Conservation (phyloP, 2,797 vertebrate species). For the Peromyscus eremicus region DNA sequence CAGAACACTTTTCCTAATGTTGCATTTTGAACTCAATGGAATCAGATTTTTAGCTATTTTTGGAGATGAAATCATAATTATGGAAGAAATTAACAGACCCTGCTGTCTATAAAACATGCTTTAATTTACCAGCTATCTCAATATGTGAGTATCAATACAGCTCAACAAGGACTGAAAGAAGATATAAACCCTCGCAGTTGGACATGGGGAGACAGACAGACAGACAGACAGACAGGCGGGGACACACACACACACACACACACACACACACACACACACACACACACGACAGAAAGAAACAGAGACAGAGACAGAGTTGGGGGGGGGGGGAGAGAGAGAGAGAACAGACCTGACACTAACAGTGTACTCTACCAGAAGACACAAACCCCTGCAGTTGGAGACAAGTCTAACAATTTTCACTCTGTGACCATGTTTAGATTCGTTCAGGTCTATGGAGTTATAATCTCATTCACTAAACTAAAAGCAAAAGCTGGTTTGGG, state of each 20-base stretch:
- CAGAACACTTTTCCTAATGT: slow-evolving; percentile 41
- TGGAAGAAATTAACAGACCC: slow-evolving; percentile 43
- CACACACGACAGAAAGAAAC: no score
- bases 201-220: no score
- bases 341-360: background rate
- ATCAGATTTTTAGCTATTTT: slow-evolving; percentile 52
- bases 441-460: background rate
- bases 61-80: slow-evolving; percentile 34
- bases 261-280: no score
- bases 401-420: slow-evolving; percentile 24
- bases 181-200: background rate
- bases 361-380: background rate
- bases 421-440: slow-evolving; percentile 21
- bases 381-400: background rate
- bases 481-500: background rate
- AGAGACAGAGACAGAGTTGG: no score
- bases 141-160: background rate
- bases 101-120: slow-evolving; percentile 33
- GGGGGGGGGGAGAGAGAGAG: no score
- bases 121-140: slow-evolving; percentile 59
- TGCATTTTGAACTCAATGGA: slow-evolving; percentile 46
- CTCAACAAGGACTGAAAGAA: slow-evolving; percentile 42
- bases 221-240: no score
- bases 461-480: slow-evolving; percentile 42
- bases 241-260: background rate